phyloP scores from a whole-genome alignment of 1,140 invertebrate species.

The Hylaeus volcanicus region DNA sequence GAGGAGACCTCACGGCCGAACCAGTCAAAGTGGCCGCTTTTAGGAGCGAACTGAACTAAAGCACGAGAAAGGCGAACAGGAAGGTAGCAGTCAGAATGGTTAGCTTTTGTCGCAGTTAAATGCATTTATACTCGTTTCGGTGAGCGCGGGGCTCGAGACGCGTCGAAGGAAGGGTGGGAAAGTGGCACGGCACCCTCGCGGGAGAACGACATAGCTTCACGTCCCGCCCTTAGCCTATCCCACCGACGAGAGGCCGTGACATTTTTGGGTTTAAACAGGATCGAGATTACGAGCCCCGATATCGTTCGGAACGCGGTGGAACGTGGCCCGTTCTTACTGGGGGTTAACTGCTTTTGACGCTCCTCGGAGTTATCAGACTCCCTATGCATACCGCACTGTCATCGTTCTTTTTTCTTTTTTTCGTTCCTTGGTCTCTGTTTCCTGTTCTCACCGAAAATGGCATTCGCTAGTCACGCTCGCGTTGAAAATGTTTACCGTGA shows the following conservation, averaged over 20 bases:
- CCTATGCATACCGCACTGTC: conserved; percentile 45
- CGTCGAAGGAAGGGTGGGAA: conserved; percentile 55
- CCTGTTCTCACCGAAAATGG: background rate
- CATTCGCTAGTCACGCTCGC: no score
- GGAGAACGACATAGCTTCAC: conserved; percentile 67
- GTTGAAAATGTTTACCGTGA: no score
- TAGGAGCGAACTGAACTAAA: conserved; percentile 42
- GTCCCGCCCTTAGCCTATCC: conserved; percentile 61
- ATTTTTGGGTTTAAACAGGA: conserved; percentile 62
- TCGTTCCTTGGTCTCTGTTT: background rate
- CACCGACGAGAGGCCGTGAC: conserved; percentile 32
- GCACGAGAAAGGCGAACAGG: conserved; percentile 34
- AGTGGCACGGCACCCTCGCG: conserved; percentile 45
- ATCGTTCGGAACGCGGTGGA: conserved; percentile 56
- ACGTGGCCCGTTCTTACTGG: conserved; percentile 46
- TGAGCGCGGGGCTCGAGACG: background rate
- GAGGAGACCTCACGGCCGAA: conserved; percentile 22
- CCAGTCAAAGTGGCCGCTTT: conserved; percentile 55
- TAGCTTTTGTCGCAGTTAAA: conserved; percentile 38
- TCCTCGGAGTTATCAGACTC: conserved; percentile 43
- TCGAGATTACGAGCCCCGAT: conserved; percentile 66
- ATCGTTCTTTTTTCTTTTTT: conserved; percentile 9
- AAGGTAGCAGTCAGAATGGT: conserved; percentile 23
- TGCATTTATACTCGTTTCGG: conserved; percentile 36
- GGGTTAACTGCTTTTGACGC: conserved; percentile 62